Base-by-base conservation (phyloP, 2,888 invertebrate species). In the Drosophila mercatorum region DNA sequence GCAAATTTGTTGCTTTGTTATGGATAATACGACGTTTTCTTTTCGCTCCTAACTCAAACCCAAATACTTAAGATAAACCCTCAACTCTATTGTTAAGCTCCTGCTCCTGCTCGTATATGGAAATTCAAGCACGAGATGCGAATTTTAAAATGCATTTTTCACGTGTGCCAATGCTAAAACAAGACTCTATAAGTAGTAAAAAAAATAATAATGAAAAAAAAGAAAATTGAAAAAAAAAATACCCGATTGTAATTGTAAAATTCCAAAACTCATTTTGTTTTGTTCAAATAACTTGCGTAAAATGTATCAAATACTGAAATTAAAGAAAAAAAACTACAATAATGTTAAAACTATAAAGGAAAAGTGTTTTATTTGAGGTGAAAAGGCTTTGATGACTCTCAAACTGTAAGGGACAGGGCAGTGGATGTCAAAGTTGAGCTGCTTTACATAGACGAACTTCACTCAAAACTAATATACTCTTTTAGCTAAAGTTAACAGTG, bases 131-230 rank as follows among this genome's bases (percentile, higher is more conserved):
- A 78, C 60, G 63, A 76, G 59, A 75, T 66, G 62, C 62, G 57
- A 64, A 60, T 72, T 76, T 65, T 65, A 10, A 74, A 77, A 73
- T 78, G 88, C 88, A 87, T 82, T 90, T 90, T 79, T 79, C 82
- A 84, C 72, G 71, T 87, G 90, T 89, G 91, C 91, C 89, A 89
- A 89, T 78, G 87, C 85, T 80, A 84, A 82, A 77, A 78, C 78
- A 81, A 85, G 89, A 88, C 89, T 89, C 80, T 82, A 49, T 55
- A 66, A 69, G 63, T 68, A 75, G 52, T 57, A 43, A 17, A 47
- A 59, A 14, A 56, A 58, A 22, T 17, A 17, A 17, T 17, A 58
- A 22, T 4, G 17, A 17, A 49, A 26, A 52, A 12, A 51, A 52
- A 36, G 5, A 11, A 11, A 34, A 57, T 7, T 11, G 12, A 44